phyloP scores from a whole-genome alignment of 2,113 vertebrate genomes.

The Trogon surrucura region DNA sequence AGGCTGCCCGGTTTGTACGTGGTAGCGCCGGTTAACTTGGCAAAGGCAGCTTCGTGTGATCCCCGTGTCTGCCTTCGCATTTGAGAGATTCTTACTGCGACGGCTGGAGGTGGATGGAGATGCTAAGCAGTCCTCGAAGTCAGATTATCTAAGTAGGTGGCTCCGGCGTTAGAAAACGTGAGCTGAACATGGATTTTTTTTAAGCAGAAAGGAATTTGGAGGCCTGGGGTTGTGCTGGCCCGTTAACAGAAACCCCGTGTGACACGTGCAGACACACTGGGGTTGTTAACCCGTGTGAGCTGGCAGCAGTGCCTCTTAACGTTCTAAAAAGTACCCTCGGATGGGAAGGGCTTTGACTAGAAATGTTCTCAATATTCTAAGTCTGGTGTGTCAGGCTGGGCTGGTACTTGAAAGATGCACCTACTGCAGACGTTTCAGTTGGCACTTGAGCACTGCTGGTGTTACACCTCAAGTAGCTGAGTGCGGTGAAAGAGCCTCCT shows the following conservation, averaged over 20 bases:
- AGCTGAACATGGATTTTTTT: background rate
- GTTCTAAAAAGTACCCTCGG: background rate
- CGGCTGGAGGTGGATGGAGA: constrained; percentile 27
- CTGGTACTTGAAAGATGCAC: background rate
- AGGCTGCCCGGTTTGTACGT: background rate
- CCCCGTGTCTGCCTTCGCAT: constrained; percentile 23
- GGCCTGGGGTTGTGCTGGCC: background rate
- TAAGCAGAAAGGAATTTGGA: background rate
- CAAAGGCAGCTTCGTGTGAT: background rate
- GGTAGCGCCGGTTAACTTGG: background rate
- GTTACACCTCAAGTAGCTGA: background rate
- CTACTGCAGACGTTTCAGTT: background rate
- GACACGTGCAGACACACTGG: background rate
- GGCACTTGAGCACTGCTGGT: background rate
- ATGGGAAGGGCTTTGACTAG: background rate
- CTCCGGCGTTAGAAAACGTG: background rate
- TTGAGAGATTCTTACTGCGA: constrained; percentile 40
- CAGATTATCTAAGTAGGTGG: constrained; percentile 5
- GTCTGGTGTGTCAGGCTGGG: fast-evolving
- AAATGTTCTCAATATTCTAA: background rate
- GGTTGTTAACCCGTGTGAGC: fast-evolving
- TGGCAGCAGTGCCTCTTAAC: background rate
- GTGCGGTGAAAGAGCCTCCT: background rate
- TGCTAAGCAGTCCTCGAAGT: constrained; percentile 10
- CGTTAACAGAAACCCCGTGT: background rate